phyloP scores from a whole-genome alignment of 2,797 vertebrate species.

The Spinus pinus region DNA sequence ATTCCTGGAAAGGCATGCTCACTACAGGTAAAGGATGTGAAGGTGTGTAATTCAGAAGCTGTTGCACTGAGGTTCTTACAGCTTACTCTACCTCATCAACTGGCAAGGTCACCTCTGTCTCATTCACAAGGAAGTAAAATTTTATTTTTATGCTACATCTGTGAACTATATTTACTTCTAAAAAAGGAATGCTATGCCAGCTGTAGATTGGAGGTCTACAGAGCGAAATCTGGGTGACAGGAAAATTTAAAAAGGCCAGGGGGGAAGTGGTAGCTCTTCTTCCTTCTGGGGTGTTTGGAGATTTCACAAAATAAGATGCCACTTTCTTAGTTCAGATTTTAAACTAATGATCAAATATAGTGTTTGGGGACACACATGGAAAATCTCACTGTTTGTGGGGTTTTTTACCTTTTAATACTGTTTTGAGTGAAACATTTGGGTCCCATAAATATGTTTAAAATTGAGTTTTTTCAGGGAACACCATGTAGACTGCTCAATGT shows the following conservation, averaged over 20 bases:
- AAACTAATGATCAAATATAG: background rate
- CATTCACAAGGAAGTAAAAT: background rate
- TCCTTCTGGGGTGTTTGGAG: background rate
- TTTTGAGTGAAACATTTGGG: slow-evolving; percentile 3
- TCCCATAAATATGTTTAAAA: background rate
- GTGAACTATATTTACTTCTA: background rate
- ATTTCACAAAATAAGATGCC: background rate
- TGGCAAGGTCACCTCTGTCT: background rate
- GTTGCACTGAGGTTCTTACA: background rate
- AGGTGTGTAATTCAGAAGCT: background rate
- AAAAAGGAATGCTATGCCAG: background rate
- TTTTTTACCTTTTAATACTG: background rate
- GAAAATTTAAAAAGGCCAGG: background rate
- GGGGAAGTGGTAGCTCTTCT: background rate
- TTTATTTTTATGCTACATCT: background rate
- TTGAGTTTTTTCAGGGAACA: background rate
- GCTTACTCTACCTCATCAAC: background rate
- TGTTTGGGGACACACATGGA: background rate
- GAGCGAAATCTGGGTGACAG: background rate
- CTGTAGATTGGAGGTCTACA: accelerated
- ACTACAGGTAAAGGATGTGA: background rate
- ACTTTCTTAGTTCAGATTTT: background rate
- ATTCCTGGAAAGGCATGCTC: background rate
- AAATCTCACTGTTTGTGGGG: background rate
- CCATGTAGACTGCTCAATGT: background rate